These are phyloP conservation scores for Pantelozetes paolii DNA, from an alignment of 2,888 invertebrate species.

Conservation along the genomic window DNA sequence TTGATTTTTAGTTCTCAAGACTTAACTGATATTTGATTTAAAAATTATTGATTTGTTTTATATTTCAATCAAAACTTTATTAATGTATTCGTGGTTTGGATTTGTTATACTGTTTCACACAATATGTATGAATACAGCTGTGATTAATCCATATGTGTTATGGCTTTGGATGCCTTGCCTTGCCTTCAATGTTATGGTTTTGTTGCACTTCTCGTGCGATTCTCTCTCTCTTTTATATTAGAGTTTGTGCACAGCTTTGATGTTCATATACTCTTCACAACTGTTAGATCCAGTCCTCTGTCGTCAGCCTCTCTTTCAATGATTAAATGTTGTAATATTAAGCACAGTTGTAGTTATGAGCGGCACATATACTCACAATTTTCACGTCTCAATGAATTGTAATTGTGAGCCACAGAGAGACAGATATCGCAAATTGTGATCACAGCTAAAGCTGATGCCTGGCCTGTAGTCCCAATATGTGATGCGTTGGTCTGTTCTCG, in stretches of 20 bases:
- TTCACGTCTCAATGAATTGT: conserved; percentile 29
- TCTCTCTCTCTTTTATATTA: too few relatives aligned
- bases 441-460: conserved; percentile 6
- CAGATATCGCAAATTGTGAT: conserved; percentile 23
- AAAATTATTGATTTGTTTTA: background rate
- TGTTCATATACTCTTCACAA: conserved; percentile 12
- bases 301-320: conserved; percentile 19
- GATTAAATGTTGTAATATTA: conserved; percentile 30
- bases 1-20: background rate
- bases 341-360: conserved; percentile 19
- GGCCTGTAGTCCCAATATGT: background rate
- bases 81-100: background rate
- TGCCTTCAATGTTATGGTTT: conserved; percentile 8
- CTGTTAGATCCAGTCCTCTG: background rate
- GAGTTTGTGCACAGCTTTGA: conserved; percentile 15
- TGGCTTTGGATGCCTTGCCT: background rate
- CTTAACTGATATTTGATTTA: background rate
- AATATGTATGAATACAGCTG: conserved; percentile 34
- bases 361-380: conserved; percentile 2
- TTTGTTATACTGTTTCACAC: background rate
- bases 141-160: conserved; percentile 24
- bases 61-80: background rate
- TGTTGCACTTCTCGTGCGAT: background rate
- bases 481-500: background rate
- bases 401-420: conserved; percentile 25